Evolutionary conservation across 2,797 vertebrate species (phyloP), one percentile per base, ranked within the genome.

Genomic region (Amazonetta brasiliensis): DNA sequence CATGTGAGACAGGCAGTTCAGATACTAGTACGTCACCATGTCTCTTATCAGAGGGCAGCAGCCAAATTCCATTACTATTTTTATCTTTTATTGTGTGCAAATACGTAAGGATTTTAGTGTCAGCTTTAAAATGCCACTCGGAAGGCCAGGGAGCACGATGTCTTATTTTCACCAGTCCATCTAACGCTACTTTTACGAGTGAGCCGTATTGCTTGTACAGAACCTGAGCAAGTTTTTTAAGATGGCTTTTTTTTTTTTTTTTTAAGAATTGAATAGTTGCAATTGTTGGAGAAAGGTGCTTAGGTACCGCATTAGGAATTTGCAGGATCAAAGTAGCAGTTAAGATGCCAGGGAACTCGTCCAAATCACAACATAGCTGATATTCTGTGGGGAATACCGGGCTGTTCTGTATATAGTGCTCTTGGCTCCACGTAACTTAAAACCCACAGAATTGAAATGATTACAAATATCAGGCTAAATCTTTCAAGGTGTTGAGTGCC

Each of bases 251-350:
- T 10, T 90, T 92, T 41, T 30, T 64, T 31, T 41, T 64, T 86
- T 79, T 25, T 8, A 80, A 92, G 64, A 69, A 87, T 82, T 95
- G 90, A 97, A 95, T 79, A 66, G 84, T 86, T 92, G 67, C 68
- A 73, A 41, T 90, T 95, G 91, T 95, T 96, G 77, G 74, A 79
- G 62, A 90, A 94, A 94, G 89, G 58, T 97, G 73, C 94, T 95
- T 80, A 80, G 95, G 94, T 95, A 93, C 86, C 84, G 87, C 81
- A 95, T 96, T 94, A 95, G 96, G 95, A 97, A 96, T 97, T 95
- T 94, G 41, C 80, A 95, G 89, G 80, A 97, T 96, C 91, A 95
- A 94, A 96, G 81, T 55, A 90, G 84, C 85, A 69, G 77, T 94
- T 96, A 94, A 90, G 92, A 97, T 92, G 94, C 93, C 91, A 92